Base-by-base conservation (phyloP, 1,140 invertebrate genomes). In the Drosophila pseudoananassae region DNA sequence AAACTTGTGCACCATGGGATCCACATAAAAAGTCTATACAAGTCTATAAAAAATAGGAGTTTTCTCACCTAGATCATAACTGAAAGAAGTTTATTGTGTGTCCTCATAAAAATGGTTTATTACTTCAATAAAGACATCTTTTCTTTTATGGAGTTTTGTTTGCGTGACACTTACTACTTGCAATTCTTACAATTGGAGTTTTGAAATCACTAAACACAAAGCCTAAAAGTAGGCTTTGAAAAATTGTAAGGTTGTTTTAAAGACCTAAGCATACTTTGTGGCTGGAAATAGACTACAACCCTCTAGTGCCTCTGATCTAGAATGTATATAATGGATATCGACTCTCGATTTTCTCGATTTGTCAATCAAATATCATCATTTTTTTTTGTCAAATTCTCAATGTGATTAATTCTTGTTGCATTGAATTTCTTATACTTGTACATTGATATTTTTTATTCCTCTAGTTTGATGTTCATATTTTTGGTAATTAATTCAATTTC, bases 341-440 rank as follows among this genome's bases (percentile, higher is more conserved):
- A 55, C 23, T 54, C 60, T 66, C 23, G 15, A 23, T 15, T 36
- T 47, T 47, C 2, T 15, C 38, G 57, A 57, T 56, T 69, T 29
- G 12, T 50, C 25, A 66, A 63, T 50, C n/a, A n/a, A n/a, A n/a
- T n/a, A n/a, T n/a, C n/a, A n/a, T n/a, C 2, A 10, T 31, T 20
- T 20, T 20, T 20, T 3, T 20, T 20, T 20, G 10, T 31, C 8
- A 31, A 36, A 36, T 70, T 89, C 72, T 79, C 76, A 87, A 88
- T 89, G 84, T 83, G 84, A 80, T 87, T 76, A 78, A 3, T 90
- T 90, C 87, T 90, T 90, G 87, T 90, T 90, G 87, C 87, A 90
- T 90, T 90, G 87, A 90, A 90, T 90, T 90, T 90, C 69, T 81
- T 38, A 46, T 29, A 55, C 63, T 63, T 74, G 38, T 77, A 29